Percentiles rank a stretch among this genome's conserved stretches.
Evolutionary conservation across 1,140 invertebrate species (phyloP).

Genomic region (Zaprionus ornatus): DNA sequence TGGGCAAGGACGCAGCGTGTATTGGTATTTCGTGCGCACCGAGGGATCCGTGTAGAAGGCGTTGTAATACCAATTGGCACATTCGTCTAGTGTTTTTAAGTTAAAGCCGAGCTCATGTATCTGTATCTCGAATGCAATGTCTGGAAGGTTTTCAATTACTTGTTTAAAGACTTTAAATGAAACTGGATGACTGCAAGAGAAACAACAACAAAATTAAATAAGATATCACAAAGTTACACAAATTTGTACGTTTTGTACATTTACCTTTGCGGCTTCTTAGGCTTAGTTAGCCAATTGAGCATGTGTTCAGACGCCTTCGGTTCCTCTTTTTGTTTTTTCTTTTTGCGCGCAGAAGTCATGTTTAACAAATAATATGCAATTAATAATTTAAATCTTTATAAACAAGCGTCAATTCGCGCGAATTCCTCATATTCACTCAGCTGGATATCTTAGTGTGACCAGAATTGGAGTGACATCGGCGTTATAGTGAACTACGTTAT

Average conservation of each 20-base stretch:
- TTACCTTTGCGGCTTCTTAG: conserved; percentile 11
- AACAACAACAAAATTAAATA: background rate
- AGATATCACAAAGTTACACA: background rate
- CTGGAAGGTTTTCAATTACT: conserved; percentile 30
- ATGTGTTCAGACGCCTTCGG: background rate
- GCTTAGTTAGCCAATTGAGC: conserved; percentile 33
- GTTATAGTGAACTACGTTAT: background rate
- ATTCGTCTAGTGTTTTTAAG: conserved; percentile 25
- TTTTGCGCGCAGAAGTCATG: conserved; percentile 11
- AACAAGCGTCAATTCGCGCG: conserved; percentile 13
- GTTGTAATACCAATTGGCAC: conserved; percentile 34
- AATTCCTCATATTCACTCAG: background rate
- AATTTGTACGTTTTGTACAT: background rate
- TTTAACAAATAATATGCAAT: background rate
- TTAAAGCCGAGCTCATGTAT: background rate
- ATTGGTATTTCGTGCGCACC: conserved; percentile 27
- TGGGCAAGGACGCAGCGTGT: conserved; percentile 15
- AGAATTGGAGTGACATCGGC: background rate
- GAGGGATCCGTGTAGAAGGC: conserved; percentile 26
- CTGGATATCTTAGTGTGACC: conserved; percentile 14
- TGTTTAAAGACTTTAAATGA: conserved; percentile 18
- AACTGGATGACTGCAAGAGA: conserved; percentile 13
- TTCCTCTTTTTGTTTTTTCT: conserved; percentile 17
- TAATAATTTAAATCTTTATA: background rate
- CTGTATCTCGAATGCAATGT: conserved; percentile 41